These are phyloP conservation scores for Myotis vivesi DNA, from an alignment of 2,797 vertebrate species.

Conservation along the genomic window DNA sequence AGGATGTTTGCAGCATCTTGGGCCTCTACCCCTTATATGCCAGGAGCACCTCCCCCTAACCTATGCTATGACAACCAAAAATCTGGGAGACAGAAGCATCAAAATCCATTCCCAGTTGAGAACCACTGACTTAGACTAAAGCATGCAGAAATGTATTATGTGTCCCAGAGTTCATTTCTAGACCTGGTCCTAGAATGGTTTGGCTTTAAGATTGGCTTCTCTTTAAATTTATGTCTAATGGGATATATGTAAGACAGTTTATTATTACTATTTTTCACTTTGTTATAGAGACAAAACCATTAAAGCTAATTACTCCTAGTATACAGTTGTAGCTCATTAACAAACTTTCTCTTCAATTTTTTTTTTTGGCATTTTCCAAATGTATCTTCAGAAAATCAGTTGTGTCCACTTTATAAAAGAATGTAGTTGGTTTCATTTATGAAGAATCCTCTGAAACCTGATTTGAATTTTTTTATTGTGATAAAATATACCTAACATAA, in stretches of 20 bases:
- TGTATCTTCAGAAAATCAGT: conserved; percentile 24
- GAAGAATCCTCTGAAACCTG: neutral
- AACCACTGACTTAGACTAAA: neutral
- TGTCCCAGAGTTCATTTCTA: neutral
- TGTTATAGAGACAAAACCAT: neutral
- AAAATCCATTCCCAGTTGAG: neutral
- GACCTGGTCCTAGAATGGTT: neutral
- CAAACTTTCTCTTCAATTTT: neutral
- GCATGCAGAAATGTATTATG: neutral
- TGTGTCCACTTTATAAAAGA: neutral
- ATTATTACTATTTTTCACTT: neutral
- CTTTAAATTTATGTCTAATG: neutral
- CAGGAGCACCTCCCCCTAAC: neutral
- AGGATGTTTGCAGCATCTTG: neutral
- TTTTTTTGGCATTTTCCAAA: conserved; percentile 26
- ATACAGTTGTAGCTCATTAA: neutral
- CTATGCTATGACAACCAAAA: neutral
- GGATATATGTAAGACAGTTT: neutral
- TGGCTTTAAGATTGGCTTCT: neutral
- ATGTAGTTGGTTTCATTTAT: conserved; percentile 1
- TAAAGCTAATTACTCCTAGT: conserved; percentile 14
- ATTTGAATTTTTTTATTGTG: neutral
- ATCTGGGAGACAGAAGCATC: neutral
- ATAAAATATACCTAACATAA: neutral
- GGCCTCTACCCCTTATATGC: neutral